phyloP scores from a whole-genome alignment of 2,113 vertebrate species.

The Heterotis niloticus region DNA sequence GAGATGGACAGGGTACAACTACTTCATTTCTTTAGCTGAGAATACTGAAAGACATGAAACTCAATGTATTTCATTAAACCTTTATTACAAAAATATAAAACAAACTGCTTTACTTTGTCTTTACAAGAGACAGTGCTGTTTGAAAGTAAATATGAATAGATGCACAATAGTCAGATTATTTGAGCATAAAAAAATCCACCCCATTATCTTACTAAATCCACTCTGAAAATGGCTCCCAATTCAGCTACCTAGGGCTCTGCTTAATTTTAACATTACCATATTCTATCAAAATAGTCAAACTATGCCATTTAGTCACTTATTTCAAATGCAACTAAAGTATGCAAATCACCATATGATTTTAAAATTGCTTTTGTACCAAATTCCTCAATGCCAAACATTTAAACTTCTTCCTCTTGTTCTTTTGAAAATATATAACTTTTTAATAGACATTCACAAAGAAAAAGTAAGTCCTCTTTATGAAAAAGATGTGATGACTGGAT shows the following conservation, averaged over 20 bases:
- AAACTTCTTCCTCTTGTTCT: background rate
- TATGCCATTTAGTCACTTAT: background rate
- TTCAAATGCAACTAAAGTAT: background rate
- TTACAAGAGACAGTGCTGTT: constrained; percentile 46
- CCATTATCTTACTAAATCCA: background rate
- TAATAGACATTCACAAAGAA: constrained; percentile 52
- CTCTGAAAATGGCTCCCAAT: background rate
- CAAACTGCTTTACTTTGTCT: constrained; percentile 59
- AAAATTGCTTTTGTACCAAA: background rate
- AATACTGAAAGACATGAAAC: no score
- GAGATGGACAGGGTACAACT: no score
- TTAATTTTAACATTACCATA: background rate
- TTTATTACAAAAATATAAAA: constrained; percentile 85
- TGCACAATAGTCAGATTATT: constrained; percentile 41
- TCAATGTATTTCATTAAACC: constrained; percentile 58
- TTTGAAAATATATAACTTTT: constrained; percentile 54
- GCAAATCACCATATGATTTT: background rate
- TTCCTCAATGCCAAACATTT: constrained; percentile 23
- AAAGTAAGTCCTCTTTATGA: constrained; percentile 27
- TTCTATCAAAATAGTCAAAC: background rate
- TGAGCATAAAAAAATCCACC: background rate
- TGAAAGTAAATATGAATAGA: background rate
- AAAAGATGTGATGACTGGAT: no score
- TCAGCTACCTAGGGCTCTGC: background rate
- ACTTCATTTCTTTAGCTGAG: no score